phyloP scores from a whole-genome alignment of 2,888 invertebrate genomes.

The Operophtera brumata region DNA sequence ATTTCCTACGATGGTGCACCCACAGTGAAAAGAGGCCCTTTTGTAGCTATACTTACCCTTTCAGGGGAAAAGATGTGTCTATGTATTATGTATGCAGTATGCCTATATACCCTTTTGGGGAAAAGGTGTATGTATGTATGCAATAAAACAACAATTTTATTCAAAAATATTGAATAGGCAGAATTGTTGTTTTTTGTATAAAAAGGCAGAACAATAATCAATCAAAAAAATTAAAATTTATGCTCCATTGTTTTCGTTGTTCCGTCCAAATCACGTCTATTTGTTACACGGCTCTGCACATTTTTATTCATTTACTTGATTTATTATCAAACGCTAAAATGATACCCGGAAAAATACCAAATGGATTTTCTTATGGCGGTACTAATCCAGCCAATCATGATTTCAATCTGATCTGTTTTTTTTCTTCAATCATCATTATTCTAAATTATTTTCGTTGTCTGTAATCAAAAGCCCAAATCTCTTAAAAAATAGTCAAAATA shows the following conservation, averaged over 20 bases:
- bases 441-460: no score
- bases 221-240: slow-evolving; percentile 13
- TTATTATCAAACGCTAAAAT: slow-evolving; percentile 15
- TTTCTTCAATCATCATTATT: no score
- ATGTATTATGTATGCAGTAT: no score
- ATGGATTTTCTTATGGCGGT: slow-evolving; percentile 7
- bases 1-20: no score
- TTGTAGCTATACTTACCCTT: no score
- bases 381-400: slow-evolving; percentile 2
- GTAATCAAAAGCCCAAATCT: no score
- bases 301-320: slow-evolving; percentile 20
- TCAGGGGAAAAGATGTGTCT: no score
- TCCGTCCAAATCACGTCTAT: slow-evolving; percentile 12
- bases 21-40: no score
- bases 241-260: slow-evolving; percentile 11
- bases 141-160: not conserved
- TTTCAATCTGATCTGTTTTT: not conserved
- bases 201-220: not conserved
- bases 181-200: not conserved
- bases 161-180: not conserved
- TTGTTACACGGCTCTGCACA: slow-evolving; percentile 11
- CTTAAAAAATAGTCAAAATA: no score
- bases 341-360: slow-evolving; percentile 1
- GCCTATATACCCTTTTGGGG: no score
- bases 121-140: no score